Conservation (phyloP, 2,888 invertebrate species). For the Helicoverpa assulta region DNA sequence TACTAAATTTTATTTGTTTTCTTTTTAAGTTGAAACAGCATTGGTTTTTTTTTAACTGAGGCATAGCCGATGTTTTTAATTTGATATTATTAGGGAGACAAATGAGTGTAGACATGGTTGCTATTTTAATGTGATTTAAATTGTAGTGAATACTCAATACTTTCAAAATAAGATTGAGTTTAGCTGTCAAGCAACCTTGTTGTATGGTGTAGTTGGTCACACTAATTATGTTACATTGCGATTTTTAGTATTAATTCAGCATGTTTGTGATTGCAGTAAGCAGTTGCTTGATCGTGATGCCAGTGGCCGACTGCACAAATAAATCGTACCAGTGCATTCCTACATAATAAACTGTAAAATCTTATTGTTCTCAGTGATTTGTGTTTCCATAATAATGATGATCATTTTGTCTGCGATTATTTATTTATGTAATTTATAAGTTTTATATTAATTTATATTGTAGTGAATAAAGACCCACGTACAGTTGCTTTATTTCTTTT, state of each 20-base stretch:
- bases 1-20: conserved; percentile 73
- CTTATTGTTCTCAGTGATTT: conserved; percentile 50
- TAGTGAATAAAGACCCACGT: conserved; percentile 83
- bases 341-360: conserved; percentile 47
- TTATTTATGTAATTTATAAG: conserved; percentile 86
- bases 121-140: conserved; percentile 38
- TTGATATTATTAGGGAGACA: conserved; percentile 49
- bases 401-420: conserved; percentile 81
- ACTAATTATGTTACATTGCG: conserved; percentile 30
- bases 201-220: conserved; percentile 30
- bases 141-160: conserved; percentile 51
- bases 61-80: conserved; percentile 56
- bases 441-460: conserved; percentile 87
- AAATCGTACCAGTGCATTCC: conserved; percentile 65
- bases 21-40: conserved; percentile 53
- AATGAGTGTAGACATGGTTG: conserved; percentile 43
- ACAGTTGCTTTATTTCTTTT: conserved; percentile 59
- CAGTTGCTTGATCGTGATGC: conserved; percentile 6
- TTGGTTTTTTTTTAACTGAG: conserved; percentile 53
- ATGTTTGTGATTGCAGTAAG: not conserved
- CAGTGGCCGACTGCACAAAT: conserved; percentile 38
- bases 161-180: conserved; percentile 16
- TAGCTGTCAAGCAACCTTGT: conserved; percentile 34
- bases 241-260: conserved; percentile 12
- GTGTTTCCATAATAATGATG: conserved; percentile 63